Conservation (phyloP, 2,113 vertebrate species). For the Xiphophorus couchianus region DNA sequence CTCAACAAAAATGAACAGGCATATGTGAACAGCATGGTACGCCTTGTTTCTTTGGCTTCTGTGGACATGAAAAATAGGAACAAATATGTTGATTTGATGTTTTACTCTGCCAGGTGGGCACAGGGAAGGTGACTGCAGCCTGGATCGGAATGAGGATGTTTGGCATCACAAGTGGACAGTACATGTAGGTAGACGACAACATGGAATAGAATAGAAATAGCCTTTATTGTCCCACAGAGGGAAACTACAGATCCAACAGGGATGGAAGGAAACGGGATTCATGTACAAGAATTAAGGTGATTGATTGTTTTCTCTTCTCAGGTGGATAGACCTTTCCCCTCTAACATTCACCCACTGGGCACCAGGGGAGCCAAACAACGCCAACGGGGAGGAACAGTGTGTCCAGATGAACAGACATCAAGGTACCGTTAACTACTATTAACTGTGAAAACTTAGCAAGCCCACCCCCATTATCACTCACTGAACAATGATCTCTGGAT, state of each 20-base stretch:
- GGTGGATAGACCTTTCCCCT: slow-evolving; percentile 78
- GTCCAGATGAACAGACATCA: slow-evolving; percentile 81
- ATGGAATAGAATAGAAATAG: not conserved
- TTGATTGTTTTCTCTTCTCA: slow-evolving; percentile 32
- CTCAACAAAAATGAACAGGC: slow-evolving; percentile 72
- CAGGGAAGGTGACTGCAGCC: slow-evolving; percentile 63
- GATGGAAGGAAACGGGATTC: not conserved
- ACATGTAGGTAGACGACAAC: slow-evolving; percentile 58
- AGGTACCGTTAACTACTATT: slow-evolving; percentile 55
- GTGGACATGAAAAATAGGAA: not conserved
- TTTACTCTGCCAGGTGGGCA: slow-evolving; percentile 73
- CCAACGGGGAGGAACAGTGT: slow-evolving; percentile 82
- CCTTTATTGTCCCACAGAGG: no score
- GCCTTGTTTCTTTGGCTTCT: not conserved
- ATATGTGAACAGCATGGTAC: slow-evolving; percentile 78
- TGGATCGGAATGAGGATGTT: slow-evolving; percentile 79
- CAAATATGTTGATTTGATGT: not conserved
- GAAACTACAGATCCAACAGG: no score
- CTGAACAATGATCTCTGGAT: not conserved
- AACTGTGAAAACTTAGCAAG: not conserved
- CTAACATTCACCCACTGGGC: slow-evolving; percentile 78
- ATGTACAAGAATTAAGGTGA: not conserved
- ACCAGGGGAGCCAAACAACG: slow-evolving; percentile 80
- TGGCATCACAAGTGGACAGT: slow-evolving; percentile 70
- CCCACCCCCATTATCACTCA: not conserved